phyloP scores from a whole-genome alignment of 2,113 vertebrate species.

The Atractosteus spatula region DNA sequence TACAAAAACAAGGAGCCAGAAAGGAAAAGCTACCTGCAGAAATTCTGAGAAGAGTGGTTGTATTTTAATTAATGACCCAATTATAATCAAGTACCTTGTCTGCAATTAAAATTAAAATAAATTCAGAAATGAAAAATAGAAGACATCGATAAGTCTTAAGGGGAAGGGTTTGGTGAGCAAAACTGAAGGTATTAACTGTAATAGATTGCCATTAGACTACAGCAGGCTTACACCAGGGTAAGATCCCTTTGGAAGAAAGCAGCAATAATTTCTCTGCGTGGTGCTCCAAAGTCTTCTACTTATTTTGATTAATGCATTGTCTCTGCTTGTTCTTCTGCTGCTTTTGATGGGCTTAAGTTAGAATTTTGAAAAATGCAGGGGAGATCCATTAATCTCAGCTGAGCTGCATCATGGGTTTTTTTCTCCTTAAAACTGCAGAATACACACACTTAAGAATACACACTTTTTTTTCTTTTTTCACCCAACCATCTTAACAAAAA shows the following conservation, averaged over 20 bases:
- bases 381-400: too few species aligned
- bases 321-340: not conserved
- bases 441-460: too few species aligned
- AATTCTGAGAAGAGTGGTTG: not conserved
- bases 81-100: slow-evolving; percentile 65
- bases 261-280: slow-evolving; percentile 28
- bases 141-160: slow-evolving; percentile 27
- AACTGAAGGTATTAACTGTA: slow-evolving; percentile 24
- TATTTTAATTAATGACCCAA: slow-evolving; percentile 32
- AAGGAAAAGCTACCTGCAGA: not conserved
- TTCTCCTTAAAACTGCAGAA: too few species aligned
- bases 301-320: slow-evolving; percentile 22
- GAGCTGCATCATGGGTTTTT: too few species aligned
- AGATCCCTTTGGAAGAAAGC: slow-evolving; percentile 17
- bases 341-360: not conserved
- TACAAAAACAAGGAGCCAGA: too few species aligned
- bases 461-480: too few species aligned
- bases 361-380: not conserved
- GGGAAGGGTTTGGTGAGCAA: slow-evolving; percentile 42
- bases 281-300: slow-evolving; percentile 15
- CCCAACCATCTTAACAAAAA: too few species aligned
- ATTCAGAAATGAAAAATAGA: slow-evolving; percentile 14
- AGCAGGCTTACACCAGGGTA: slow-evolving; percentile 16
- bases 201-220: slow-evolving; percentile 25
- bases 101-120: slow-evolving; percentile 64